phyloP scores from a whole-genome alignment of 2,888 invertebrate genomes.

The Malachius bipustulatus region DNA sequence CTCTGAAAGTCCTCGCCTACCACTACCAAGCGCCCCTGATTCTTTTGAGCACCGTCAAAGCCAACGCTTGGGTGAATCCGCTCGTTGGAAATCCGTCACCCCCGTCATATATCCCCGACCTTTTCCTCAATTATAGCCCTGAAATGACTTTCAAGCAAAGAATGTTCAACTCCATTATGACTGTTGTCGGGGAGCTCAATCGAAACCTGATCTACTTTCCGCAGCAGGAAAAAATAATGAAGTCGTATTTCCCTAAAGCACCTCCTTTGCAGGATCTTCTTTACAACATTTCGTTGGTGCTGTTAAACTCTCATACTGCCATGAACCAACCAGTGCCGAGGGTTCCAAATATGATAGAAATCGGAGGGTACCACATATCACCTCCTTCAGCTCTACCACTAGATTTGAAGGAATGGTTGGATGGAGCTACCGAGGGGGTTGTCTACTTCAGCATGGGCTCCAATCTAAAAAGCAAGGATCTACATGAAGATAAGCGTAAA shows the following conservation, averaged over 20 bases:
- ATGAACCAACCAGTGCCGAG: conserved; percentile 39
- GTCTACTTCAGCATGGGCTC: conserved; percentile 50
- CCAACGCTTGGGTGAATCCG: conserved; percentile 35
- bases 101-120: conserved; percentile 28
- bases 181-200: conserved; percentile 22
- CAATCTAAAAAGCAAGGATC: conserved; percentile 43
- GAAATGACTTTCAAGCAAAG: conserved; percentile 42
- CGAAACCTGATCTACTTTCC: conserved; percentile 18
- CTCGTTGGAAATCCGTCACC: conserved; percentile 38
- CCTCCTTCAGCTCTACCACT: conserved; percentile 23
- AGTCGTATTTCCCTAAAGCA: conserved; percentile 25
- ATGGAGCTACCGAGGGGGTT: conserved; percentile 42
- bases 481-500: conserved; percentile 40
- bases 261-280: conserved; percentile 22
- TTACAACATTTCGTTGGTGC: conserved; percentile 24
- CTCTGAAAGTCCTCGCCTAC: conserved; percentile 31
- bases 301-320: conserved; percentile 38
- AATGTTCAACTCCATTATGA: conserved; percentile 37
- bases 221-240: conserved; percentile 20
- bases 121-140: conserved; percentile 11
- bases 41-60: conserved; percentile 32
- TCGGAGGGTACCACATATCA: conserved; percentile 42
- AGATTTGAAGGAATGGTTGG: conserved; percentile 42
- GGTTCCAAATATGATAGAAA: conserved; percentile 43
- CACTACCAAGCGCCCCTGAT: conserved; percentile 29